These are phyloP conservation scores for Tolmerus cingulatus DNA, from an alignment of 2,888 invertebrate species.

Conservation along the genomic window DNA sequence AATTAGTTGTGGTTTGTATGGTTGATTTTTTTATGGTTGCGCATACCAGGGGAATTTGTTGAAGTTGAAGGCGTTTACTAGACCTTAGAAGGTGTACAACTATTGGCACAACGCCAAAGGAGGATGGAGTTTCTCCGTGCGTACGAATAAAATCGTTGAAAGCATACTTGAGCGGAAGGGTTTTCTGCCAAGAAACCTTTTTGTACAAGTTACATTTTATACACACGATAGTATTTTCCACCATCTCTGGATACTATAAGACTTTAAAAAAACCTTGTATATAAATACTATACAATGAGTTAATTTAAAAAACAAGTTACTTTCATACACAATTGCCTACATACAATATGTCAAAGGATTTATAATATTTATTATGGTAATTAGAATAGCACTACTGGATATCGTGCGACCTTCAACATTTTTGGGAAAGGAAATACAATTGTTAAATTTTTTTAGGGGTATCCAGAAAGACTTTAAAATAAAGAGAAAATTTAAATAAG, in stretches of 20 bases:
- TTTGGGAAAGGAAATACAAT: too few relatives aligned
- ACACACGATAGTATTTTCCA: not conserved
- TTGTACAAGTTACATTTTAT: not conserved
- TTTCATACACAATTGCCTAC: too few relatives aligned
- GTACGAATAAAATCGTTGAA: not conserved
- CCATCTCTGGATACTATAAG: not conserved
- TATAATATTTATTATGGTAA: too few relatives aligned
- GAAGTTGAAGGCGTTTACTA: not conserved
- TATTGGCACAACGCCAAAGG: not conserved
- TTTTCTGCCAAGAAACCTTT: not conserved
- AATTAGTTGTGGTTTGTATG: constrained; percentile 20
- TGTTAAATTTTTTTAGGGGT: too few relatives aligned
- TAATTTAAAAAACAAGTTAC: too few relatives aligned
- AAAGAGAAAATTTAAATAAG: too few relatives aligned
- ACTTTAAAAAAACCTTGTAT: not conserved
- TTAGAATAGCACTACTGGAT: too few relatives aligned
- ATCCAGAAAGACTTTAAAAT: too few relatives aligned
- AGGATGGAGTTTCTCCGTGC: not conserved
- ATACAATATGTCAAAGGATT: too few relatives aligned
- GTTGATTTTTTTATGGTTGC: not conserved
- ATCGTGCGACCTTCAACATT: too few relatives aligned
- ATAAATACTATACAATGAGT: too few relatives aligned
- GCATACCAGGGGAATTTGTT: not conserved
- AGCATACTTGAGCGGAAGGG: not conserved
- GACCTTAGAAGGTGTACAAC: not conserved